phyloP scores from a whole-genome alignment of 1,140 invertebrate species.

The Varroa destructor region DNA sequence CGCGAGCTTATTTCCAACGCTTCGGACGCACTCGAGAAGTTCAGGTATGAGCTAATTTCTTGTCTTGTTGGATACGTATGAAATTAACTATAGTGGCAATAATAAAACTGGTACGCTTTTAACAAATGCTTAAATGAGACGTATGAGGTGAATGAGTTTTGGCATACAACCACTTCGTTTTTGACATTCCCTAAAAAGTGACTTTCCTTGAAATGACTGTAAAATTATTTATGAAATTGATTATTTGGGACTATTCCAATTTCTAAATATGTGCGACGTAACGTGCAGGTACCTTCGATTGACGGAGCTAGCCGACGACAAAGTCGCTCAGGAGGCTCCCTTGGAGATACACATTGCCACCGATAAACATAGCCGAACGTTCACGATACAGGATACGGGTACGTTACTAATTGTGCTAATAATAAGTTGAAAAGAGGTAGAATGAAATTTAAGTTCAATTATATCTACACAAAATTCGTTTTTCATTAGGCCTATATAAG shows the following conservation, averaged over 20 bases:
- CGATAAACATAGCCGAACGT: conserved; percentile 67
- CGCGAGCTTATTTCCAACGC: conserved; percentile 90
- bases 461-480: too few species aligned
- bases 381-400: conserved; percentile 62
- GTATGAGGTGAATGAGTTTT: too few species aligned
- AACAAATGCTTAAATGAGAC: too few species aligned
- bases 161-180: too few species aligned
- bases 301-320: conserved; percentile 38
- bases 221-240: too few species aligned
- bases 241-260: too few species aligned
- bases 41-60: conserved; percentile 44
- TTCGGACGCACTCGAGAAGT: conserved; percentile 89
- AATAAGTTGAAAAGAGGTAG: not conserved
- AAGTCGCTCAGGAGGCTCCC: conserved; percentile 36
- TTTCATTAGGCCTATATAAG: too few species aligned
- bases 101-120: too few species aligned
- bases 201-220: too few species aligned
- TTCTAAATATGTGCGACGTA: too few species aligned
- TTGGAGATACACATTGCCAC: conserved; percentile 78
- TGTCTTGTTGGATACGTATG: conserved; percentile 43
- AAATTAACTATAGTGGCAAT: too few species aligned
- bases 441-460: conserved; percentile 26
- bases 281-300: conserved; percentile 46
- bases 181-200: too few species aligned
- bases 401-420: not conserved